A percentile compares a stretch with the other conserved stretches of the same genome.
phyloP scores from a whole-genome alignment of 2,888 invertebrate genomes.

The Isotomurus palustris region DNA sequence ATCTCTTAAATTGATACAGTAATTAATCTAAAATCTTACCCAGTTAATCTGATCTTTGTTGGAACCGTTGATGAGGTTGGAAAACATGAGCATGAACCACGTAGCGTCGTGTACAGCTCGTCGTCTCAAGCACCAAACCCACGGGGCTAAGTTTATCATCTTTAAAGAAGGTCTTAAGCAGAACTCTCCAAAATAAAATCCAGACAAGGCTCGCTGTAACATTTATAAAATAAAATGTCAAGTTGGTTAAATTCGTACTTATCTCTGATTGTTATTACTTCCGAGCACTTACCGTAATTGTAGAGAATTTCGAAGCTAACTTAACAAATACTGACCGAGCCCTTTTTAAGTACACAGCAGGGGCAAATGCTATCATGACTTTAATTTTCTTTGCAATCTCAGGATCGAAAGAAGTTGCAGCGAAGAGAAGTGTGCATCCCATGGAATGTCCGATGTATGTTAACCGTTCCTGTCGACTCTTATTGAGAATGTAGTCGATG shows the following conservation, averaged over 20 bases:
- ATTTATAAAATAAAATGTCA: background rate
- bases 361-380: constrained; percentile 4
- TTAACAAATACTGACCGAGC: background rate
- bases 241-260: too few species aligned
- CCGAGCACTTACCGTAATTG: too few species aligned
- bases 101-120: background rate
- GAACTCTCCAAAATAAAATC: background rate
- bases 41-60: constrained; percentile 2
- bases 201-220: background rate
- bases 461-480: background rate
- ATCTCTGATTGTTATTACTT: too few species aligned
- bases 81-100: background rate
- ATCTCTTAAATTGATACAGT: too few species aligned
- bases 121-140: too few species aligned
- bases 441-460: constrained; percentile 2
- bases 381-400: constrained; percentile 1
- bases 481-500: background rate
- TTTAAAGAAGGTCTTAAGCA: background rate
- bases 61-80: background rate
- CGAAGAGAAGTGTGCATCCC: background rate
- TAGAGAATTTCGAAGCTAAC: background rate
- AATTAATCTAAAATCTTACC: too few species aligned
- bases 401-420: background rate
- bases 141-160: background rate
- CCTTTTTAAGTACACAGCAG: background rate